These are phyloP conservation scores for Punctoribates punctum DNA, from an alignment of 2,888 invertebrate species.

Conservation along the genomic window DNA sequence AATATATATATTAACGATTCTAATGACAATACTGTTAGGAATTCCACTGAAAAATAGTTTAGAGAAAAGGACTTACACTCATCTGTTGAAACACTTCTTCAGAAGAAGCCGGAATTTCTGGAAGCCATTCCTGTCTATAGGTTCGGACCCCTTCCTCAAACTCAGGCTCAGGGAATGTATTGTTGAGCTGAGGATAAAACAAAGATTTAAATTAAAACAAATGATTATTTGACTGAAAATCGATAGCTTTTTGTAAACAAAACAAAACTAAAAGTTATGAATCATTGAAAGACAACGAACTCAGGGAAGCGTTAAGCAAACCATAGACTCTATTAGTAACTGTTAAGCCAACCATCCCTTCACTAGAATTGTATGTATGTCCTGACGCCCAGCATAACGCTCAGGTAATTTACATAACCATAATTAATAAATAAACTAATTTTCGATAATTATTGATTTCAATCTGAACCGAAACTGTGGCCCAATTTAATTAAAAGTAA, in stretches of 20 bases:
- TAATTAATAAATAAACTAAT: not conserved
- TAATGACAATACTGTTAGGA: not conserved
- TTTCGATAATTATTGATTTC: not conserved
- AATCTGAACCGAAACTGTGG: not conserved
- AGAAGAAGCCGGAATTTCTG: slow-evolving; percentile 43
- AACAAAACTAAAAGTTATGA: slow-evolving; percentile 5
- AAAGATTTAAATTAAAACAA: not conserved
- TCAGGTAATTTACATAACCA: not conserved
- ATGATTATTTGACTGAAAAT: not conserved
- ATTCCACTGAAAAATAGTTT: not conserved
- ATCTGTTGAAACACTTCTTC: slow-evolving; percentile 43
- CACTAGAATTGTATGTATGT: not conserved
- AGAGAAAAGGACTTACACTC: slow-evolving; percentile 40
- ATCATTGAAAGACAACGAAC: slow-evolving; percentile 19
- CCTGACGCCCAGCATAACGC: not conserved
- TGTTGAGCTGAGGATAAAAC: slow-evolving; percentile 7
- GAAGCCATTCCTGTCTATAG: slow-evolving; percentile 46
- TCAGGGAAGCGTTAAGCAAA: slow-evolving; percentile 8
- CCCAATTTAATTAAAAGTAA: slow-evolving; percentile 7
- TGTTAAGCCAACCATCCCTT: not conserved
- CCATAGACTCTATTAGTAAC: not conserved
- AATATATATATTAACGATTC: not conserved
- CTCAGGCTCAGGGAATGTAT: slow-evolving; percentile 19
- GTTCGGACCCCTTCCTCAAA: slow-evolving; percentile 40
- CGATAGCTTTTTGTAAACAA: no score